phyloP scores from a whole-genome alignment of 1,140 invertebrate species.

The Bombus picipes region DNA sequence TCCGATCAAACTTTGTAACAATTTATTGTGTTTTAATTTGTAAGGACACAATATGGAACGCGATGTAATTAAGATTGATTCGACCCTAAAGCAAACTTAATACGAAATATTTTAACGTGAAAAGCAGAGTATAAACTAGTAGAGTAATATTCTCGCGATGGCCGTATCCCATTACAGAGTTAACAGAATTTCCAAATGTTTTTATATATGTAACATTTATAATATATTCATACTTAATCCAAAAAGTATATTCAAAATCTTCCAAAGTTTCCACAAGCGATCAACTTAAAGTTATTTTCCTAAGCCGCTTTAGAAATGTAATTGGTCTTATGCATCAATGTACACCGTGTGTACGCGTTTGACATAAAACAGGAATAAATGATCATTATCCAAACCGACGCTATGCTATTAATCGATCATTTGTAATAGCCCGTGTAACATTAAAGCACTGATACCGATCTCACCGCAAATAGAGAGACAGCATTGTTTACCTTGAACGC shows the following conservation, averaged over 20 bases:
- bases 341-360: background rate
- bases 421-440: conserved; percentile 9
- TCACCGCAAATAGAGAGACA: background rate
- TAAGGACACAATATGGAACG: background rate
- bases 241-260: no score
- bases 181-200: no score
- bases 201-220: no score
- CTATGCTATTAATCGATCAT: conserved; percentile 39
- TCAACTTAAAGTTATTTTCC: no score
- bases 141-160: no score
- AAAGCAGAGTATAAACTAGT: no score
- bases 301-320: background rate
- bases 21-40: background rate
- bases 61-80: background rate
- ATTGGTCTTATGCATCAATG: background rate
- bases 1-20: background rate
- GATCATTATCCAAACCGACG: background rate
- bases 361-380: background rate
- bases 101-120: background rate
- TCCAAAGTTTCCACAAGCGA: no score
- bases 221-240: no score
- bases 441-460: conserved; percentile 35
- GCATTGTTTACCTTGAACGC: conserved; percentile 10
- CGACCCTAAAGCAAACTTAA: background rate
- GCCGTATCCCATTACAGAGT: no score